Evolutionary conservation across 2,797 vertebrate species (phyloP).

Genomic region (Acrocephalus scirpaceus): DNA sequence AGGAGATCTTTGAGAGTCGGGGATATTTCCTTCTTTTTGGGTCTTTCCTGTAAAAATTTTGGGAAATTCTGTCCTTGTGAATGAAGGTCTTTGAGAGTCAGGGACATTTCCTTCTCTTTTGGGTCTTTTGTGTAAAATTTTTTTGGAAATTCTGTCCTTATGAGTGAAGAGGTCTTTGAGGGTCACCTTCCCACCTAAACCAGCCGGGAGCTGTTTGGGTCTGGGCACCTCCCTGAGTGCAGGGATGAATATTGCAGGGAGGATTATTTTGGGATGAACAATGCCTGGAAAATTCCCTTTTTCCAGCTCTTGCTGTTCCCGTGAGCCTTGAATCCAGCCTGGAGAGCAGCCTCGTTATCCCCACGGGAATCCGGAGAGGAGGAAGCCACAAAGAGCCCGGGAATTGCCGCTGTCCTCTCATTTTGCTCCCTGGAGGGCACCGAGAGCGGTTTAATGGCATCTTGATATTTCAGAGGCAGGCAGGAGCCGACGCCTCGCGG

Average conservation of each 20-base stretch:
- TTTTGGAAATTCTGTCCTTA: rapidly evolving
- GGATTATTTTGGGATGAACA: not conserved
- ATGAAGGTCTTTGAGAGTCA: too few relatives aligned
- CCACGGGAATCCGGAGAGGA: not conserved
- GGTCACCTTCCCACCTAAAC: not conserved
- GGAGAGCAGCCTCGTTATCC: not conserved
- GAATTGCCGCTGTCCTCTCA: not conserved
- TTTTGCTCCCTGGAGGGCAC: not conserved
- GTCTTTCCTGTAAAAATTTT: too few relatives aligned
- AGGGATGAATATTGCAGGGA: too few relatives aligned
- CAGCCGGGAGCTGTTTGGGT: not conserved
- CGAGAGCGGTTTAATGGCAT: slow-evolving; percentile 18
- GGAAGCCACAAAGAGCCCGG: not conserved
- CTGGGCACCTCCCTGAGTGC: not conserved
- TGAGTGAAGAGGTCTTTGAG: not conserved
- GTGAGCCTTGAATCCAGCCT: not conserved
- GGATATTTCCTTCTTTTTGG: too few relatives aligned
- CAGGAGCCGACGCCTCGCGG: not conserved
- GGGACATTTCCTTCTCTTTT: rapidly evolving
- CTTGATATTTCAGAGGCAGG: slow-evolving; percentile 39
- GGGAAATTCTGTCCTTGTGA: too few relatives aligned
- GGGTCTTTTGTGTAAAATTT: not conserved
- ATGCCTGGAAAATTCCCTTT: not conserved
- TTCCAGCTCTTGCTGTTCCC: not conserved
- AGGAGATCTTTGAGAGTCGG: not conserved